Evolutionary conservation across 1,140 invertebrate species (phyloP), one percentile per base, ranked within the genome.

Genomic region (Popillia japonica): DNA sequence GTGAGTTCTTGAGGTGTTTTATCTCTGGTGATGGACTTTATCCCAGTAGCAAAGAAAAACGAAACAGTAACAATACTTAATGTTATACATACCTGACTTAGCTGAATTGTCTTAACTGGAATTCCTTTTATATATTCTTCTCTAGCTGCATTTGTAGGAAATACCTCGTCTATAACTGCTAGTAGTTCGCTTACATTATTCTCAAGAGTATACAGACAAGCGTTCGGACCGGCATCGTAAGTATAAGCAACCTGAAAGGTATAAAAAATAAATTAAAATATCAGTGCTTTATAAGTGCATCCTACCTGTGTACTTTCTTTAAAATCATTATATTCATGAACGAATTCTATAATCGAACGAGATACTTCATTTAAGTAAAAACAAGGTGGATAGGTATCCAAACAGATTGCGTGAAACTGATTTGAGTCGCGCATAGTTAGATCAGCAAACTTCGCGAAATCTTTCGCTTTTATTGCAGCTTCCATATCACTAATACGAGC

Each of bases 371-470:
- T 99, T 92, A 99, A 93, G 84, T 99, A 99, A 23, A 93, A 88
- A 86, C 94, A 94, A 0, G 99, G 98, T 6, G 99, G 99, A 90
- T 92, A 98, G 0, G 98, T 96, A 86, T 99, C 98, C 64, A 97
- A 86, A 83, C 96, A 97, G 40, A 97, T 91, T 2, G 98, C 96
- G 90, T 99, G 99, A 83, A 99, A 93, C 87, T 99, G 96, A 91
- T 99, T 99, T 75, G 97, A 99, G 84, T 99, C 99, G 87, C 93
- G 93, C 95, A 99, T 99, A 17, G 97, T 99, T 8, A 99, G 89
- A 86, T 96, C 92, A 40, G 96, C 97, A 91, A 99, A 98, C 73
- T 86, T 90, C 44, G 91, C 80, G 87, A 99, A 99, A 89, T 99
- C 90, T 85, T 90, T 94, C 0, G 91, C 83, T 40, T 89, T 76